Conservation (phyloP, 2,797 vertebrate genomes). For the Diglossa cyanea region DNA sequence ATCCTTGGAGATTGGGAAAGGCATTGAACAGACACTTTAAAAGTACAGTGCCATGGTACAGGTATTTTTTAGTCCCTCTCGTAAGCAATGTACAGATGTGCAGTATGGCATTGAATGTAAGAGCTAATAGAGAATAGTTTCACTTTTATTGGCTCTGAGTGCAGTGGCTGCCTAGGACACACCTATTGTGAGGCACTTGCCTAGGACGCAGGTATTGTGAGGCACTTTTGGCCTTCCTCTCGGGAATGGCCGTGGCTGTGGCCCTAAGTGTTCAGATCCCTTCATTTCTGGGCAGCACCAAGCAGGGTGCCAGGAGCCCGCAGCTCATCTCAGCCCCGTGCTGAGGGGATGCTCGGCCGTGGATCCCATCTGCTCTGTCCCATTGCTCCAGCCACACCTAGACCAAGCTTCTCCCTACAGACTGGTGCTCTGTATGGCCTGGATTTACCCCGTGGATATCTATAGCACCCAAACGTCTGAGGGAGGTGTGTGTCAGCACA, state of each 20-base stretch:
- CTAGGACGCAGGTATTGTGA: neutral
- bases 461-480: neutral
- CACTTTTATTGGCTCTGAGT: slow-evolving; percentile 60
- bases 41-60: slow-evolving; percentile 40
- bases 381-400: neutral
- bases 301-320: neutral
- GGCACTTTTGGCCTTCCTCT: slow-evolving; percentile 26
- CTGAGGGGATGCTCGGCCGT: neutral
- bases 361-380: neutral
- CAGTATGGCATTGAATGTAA: slow-evolving; percentile 52
- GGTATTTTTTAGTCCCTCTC: slow-evolving; percentile 42
- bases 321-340: neutral
- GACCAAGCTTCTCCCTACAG: neutral
- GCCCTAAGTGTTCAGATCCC: neutral
- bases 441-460: neutral
- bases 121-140: slow-evolving; percentile 71
- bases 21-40: slow-evolving; percentile 38
- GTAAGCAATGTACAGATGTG: slow-evolving; percentile 57
- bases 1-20: slow-evolving; percentile 50
- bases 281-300: neutral
- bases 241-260: neutral
- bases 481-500: neutral
- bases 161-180: slow-evolving; percentile 17
- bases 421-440: neutral
- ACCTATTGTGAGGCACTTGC: neutral